Percentiles rank a stretch among this genome's conserved stretches.
Evolutionary conservation across 2,888 invertebrate species (phyloP).

Genomic region (Empis livida): DNA sequence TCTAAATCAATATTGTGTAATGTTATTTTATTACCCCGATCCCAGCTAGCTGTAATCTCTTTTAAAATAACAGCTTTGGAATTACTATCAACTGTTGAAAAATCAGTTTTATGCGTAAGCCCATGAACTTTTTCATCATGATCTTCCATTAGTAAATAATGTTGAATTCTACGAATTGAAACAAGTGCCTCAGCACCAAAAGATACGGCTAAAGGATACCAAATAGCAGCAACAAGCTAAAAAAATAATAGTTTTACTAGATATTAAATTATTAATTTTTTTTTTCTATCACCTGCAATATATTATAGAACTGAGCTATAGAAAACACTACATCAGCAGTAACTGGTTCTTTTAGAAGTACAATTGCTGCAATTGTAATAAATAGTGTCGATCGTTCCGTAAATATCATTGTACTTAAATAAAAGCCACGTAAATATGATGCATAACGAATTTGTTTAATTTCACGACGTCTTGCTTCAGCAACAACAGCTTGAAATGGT

Average conservation of each 20-base stretch:
- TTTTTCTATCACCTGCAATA: slow-evolving; percentile 57
- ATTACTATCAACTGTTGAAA: slow-evolving; percentile 14
- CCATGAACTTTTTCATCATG: slow-evolving; percentile 30
- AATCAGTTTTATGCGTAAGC: slow-evolving; percentile 23
- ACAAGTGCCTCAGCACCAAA: slow-evolving; percentile 45
- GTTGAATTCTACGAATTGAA: slow-evolving; percentile 42
- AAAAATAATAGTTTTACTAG: slow-evolving; percentile 10
- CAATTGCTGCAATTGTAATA: slow-evolving; percentile 64
- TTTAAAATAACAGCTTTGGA: slow-evolving; percentile 32
- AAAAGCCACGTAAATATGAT: slow-evolving; percentile 52
- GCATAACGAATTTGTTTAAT: slow-evolving; percentile 47
- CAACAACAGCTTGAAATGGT: slow-evolving; percentile 75
- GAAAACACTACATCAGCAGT: slow-evolving; percentile 59
- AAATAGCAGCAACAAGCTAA: slow-evolving; percentile 43
- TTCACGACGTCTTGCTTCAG: slow-evolving; percentile 56
- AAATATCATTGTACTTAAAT: slow-evolving; percentile 61
- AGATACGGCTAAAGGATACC: slow-evolving; percentile 44
- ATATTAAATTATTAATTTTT: slow-evolving; percentile 9
- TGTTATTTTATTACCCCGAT: slow-evolving; percentile 37
- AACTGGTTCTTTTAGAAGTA: slow-evolving; percentile 50
- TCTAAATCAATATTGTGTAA: slow-evolving; percentile 43
- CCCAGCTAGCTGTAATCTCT: slow-evolving; percentile 39
- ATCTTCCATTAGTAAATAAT: slow-evolving; percentile 43
- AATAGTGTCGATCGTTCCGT: slow-evolving; percentile 75
- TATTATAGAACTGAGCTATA: slow-evolving; percentile 63